Base-by-base conservation (phyloP, 2,888 invertebrate genomes). In the Lasioglossum oenotherae region DNA sequence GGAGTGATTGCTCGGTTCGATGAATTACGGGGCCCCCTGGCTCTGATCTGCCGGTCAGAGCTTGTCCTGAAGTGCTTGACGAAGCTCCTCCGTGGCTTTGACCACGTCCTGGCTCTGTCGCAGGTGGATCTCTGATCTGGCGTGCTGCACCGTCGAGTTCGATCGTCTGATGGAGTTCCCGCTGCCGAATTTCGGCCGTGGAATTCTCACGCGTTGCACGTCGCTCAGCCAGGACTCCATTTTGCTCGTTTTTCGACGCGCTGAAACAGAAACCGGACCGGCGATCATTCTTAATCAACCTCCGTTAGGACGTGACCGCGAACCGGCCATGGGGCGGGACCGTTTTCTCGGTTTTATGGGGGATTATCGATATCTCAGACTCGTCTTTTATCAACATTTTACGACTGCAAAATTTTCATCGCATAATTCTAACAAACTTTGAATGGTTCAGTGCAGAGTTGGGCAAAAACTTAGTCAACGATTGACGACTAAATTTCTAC, bases 211-310 rank as follows among this genome's bases (percentile, higher is more conserved):
- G 90, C 97, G 97, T 95, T 98, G 98, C 74, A 98, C 97, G 95
- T 98, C 98, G 89, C 97, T 97, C 93, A 98, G 95, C 98, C 98
- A 98, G 91, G 97, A 97, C 94, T 98, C 98, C 98, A 98, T 98
- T 91, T 93, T 82, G 57, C 16, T n/a, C 14, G n/a, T 60, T 74
- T 31, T 38, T 38, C 16, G 5, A 16, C 38, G 23, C 27, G 38
- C 84, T 85, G 84, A 60, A 84, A 84, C 49, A 41, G 67, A 46
- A 78, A 23, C 57, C 10, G 12, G 23, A 31, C 35, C 38, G 31
- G 27, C 31, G 49, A 71, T 41, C 53, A 38, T 12, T 78, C 38
- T 69, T 78, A 53, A 71, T 71, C 41, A 71, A 38, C 44, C 53
- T 78, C 27, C 38, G 38, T 78, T 53, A n/a, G 46, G n/a, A 67